Conservation (phyloP, 2,113 vertebrate genomes). For the Amphiprion ocellaris region DNA sequence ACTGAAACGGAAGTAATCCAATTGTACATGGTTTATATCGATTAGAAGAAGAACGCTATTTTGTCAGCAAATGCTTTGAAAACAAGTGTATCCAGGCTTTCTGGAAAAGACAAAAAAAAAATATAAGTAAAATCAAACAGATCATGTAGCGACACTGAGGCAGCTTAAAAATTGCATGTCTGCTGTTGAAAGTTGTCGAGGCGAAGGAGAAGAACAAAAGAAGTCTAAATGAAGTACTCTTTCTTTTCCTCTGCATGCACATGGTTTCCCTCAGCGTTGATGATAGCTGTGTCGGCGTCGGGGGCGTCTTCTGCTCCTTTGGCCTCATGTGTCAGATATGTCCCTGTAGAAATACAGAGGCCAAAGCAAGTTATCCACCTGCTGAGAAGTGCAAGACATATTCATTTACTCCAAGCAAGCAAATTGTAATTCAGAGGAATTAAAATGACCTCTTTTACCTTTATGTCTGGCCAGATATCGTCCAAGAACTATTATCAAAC, state of each 20-base stretch:
- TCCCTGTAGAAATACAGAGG: slow-evolving; percentile 86
- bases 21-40: slow-evolving; percentile 50
- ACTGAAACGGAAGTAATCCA: slow-evolving; percentile 62
- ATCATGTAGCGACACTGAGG: slow-evolving; percentile 64
- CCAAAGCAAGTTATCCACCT: slow-evolving; percentile 40
- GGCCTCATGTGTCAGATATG: slow-evolving; percentile 99
- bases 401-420: slow-evolving; percentile 17
- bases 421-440: slow-evolving; percentile 37
- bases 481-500: slow-evolving; percentile 97
- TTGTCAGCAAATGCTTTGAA: slow-evolving; percentile 54
- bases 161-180: slow-evolving; percentile 75
- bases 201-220: slow-evolving; percentile 43
- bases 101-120: slow-evolving; percentile 45
- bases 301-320: slow-evolving; percentile 99
- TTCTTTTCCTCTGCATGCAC: slow-evolving; percentile 99
- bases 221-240: slow-evolving; percentile 98
- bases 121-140: slow-evolving; percentile 47
- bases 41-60: slow-evolving; percentile 64
- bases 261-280: slow-evolving; percentile 98
- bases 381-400: background rate
- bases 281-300: slow-evolving; percentile 98
- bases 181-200: slow-evolving; percentile 59
- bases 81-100: slow-evolving; percentile 49
- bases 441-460: slow-evolving; percentile 85
- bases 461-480: slow-evolving; percentile 99